Evolutionary conservation across 2,113 vertebrate genomes (phyloP).

Genomic region (Corvus hawaiiensis): DNA sequence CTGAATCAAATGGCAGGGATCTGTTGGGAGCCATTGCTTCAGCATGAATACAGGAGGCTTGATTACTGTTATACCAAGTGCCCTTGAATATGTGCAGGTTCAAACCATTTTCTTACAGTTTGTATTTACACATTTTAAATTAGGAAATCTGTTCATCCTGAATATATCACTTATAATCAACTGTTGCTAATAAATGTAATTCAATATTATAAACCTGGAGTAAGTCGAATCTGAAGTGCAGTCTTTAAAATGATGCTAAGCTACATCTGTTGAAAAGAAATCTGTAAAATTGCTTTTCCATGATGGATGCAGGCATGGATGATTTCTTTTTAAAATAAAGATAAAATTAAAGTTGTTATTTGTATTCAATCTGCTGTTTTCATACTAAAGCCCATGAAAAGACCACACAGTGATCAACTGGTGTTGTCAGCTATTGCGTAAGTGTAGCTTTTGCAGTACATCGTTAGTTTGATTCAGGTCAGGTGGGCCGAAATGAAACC

Average conservation of each 20-base stretch:
- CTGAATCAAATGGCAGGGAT: neutral
- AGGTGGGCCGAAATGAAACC: neutral
- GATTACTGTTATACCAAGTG: neutral
- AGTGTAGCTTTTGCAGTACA: neutral
- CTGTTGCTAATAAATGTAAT: neutral
- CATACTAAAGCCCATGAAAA: neutral
- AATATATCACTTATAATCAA: neutral
- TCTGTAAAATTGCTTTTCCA: neutral
- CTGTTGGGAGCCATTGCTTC: neutral
- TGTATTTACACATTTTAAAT: neutral
- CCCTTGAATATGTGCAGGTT: neutral
- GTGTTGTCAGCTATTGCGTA: neutral
- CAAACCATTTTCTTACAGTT: neutral
- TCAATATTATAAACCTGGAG: neutral
- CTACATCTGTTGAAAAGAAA: neutral
- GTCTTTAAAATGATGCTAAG: neutral
- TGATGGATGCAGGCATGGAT: neutral
- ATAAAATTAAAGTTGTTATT: neutral
- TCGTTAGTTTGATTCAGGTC: neutral
- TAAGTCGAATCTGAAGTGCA: neutral
- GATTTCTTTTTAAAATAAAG: neutral
- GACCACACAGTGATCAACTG: neutral
- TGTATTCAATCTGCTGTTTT: neutral
- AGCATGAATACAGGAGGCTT: neutral
- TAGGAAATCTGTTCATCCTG: neutral